Evolutionary conservation across 2,888 invertebrate genomes (phyloP), one percentile per base, ranked within the genome.

Genomic region (Schizaphis graminum): DNA sequence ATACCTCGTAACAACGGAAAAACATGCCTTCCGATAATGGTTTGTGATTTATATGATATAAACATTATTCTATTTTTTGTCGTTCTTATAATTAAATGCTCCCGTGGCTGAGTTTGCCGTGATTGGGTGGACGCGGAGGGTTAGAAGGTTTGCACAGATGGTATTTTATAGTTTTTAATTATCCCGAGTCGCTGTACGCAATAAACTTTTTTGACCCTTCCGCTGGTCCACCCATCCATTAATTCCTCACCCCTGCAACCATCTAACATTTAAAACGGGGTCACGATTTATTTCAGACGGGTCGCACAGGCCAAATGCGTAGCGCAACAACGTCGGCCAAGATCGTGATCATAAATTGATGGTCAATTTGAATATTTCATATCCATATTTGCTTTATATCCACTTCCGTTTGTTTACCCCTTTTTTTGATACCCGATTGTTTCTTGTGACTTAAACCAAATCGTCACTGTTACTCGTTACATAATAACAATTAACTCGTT

Each of bases 101-200:
- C 35, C 49, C 49, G 11, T 11, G 89, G 44, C 26, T 26, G n/a
- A 44, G 10, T 47, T n/a, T n/a, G 49, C 35, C 0, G 91, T 35
- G 44, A 61, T 47, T 61, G 49, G 67, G 67, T 16, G 67, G 67
- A 13, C 16, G 91, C 35, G 35, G 77, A 1, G n/a, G n/a, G n/a
- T n/a, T n/a, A 53, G 41, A 35, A n/a, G 53, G 49, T 35, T 91
- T 86, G 26, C 91, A 53, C 91, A 87, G 86, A 92, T 61, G 91
- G 91, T 86, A 86, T 92, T 92, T 92, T 92, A 92, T 92, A 92
- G 91, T 92, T 92, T 92, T 92, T 92, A 92, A 92, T 92, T 92
- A 92, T 87, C 57, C 86, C 47, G 86, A 92, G 35, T 86, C 49
- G 67, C 61, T 24, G 44, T 61, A 44, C 85, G 44, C 91, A 85